phyloP scores from a whole-genome alignment of 2,888 invertebrate species.

The Drepana falcataria region DNA sequence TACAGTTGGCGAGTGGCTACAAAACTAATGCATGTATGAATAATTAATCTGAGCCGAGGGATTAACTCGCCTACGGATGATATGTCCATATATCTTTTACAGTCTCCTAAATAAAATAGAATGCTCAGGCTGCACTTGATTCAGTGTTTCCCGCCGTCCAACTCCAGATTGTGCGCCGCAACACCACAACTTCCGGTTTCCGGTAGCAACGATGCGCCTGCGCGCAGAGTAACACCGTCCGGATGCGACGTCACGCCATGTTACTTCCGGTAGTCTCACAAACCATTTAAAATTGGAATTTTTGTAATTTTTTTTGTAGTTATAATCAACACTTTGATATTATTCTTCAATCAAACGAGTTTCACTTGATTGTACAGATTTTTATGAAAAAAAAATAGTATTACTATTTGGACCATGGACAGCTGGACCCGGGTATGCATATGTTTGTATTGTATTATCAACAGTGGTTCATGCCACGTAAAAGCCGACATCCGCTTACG shows the following conservation, averaged over 20 bases:
- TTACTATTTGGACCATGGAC: too few species aligned
- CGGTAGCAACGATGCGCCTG: conserved; percentile 65
- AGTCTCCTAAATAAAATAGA: conserved; percentile 64
- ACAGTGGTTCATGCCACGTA: too few species aligned
- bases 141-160: conserved; percentile 72
- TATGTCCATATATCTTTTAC: conserved; percentile 59
- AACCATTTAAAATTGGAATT: conserved; percentile 20
- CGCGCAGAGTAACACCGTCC: conserved; percentile 40
- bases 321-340: too few species aligned
- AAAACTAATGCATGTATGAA: conserved; percentile 28
- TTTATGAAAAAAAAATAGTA: too few species aligned
- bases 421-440: too few species aligned
- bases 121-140: conserved; percentile 68
- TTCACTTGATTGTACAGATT: too few species aligned
- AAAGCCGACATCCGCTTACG: too few species aligned
- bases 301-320: neutral
- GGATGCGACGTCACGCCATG: conserved; percentile 53
- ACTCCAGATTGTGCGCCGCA: conserved; percentile 75
- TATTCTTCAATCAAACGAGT: too few species aligned
- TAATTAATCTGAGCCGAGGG: conserved; percentile 31
- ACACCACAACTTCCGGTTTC: conserved; percentile 75
- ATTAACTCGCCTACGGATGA: conserved; percentile 25
- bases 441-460: too few species aligned
- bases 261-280: conserved; percentile 39
- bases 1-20: conserved; percentile 3